phyloP scores from a whole-genome alignment of 1,140 invertebrate species.

The Brachionus paranguensis region DNA sequence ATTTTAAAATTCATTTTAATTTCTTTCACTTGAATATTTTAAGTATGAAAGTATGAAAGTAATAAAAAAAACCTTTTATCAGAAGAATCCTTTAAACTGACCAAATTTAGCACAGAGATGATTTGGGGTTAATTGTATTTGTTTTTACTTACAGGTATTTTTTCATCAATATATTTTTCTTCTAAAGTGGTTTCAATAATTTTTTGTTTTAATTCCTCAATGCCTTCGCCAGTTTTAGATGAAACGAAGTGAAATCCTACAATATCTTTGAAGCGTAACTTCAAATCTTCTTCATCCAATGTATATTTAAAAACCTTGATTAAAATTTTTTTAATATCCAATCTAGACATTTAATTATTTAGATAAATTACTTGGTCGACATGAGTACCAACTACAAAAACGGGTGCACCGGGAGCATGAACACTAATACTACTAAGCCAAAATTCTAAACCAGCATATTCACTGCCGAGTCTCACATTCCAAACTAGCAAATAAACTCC shows the following conservation, averaged over 20 bases:
- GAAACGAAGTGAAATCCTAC: conserved; percentile 49
- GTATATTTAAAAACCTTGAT: conserved; percentile 46
- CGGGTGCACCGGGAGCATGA: conserved; percentile 52
- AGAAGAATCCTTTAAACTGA: too few species aligned
- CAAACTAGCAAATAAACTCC: conserved; percentile 53
- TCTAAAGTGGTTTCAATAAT: conserved; percentile 6
- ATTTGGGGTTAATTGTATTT: too few species aligned
- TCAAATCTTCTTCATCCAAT: conserved; percentile 45
- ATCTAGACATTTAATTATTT: too few species aligned
- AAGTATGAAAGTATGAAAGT: too few species aligned
- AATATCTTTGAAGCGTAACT: conserved; percentile 48
- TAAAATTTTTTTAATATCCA: background rate
- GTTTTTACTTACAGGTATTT: conserved; percentile 44
- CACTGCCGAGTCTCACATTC: conserved; percentile 52
- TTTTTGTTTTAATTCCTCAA: background rate
- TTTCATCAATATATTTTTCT: conserved; percentile 45
- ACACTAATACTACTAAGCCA: conserved; percentile 54
- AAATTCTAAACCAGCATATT: conserved; percentile 54
- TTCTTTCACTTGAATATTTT: too few species aligned
- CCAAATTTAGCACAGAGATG: too few species aligned
- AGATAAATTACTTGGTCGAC: conserved; percentile 43
- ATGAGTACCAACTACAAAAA: conserved; percentile 52
- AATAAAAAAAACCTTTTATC: too few species aligned
- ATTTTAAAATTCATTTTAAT: too few species aligned
- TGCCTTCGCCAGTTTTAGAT: conserved; percentile 47